Evolutionary conservation across 2,888 invertebrate genomes (phyloP), one percentile per base, ranked within the genome.

Genomic region (Eupithecia abbreviata): DNA sequence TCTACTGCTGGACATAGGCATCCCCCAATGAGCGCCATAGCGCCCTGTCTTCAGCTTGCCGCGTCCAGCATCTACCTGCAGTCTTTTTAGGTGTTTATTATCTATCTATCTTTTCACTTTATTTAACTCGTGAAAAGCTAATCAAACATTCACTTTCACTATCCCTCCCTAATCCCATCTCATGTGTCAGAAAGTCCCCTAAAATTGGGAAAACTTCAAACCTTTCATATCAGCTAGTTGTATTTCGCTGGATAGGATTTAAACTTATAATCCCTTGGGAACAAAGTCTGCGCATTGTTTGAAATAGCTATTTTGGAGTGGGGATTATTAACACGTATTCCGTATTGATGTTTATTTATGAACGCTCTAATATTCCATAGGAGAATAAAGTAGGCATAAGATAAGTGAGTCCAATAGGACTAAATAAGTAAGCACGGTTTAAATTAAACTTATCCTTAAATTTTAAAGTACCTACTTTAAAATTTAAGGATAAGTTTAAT

Each of bases 221-320:
- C 76, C 69, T 71, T 55, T 49, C 73, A 68, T 71, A 72, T 74
- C 71, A 62, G 74, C 62, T 74, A 68, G 73, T 71, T 73, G 5
- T 30, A 69, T 77, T 74, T 30, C 68, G 58, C n/a, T 18, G 67
- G 41, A 75, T 68, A 42, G 68, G 45, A 74, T 74, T 71, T 47
- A 30, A 74, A 74, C 55, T 75, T 75, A 58, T 75, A 77, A 77
- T 77, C 72, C 55, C 49, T n/a, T 18, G 68, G 18, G 45, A 42
- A 18, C 43, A 9, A 77, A 77, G 55, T 75, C 71, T 65, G 58
- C n/a, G 66, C 58, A 55, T 65, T 58, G 72, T 67, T 71, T 74
- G 71, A 76, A 76, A 66, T 66, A 42, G 15, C 41, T 3, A 42
- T 66, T 66, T 42, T 42, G 66, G 15, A 42, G 6, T 13, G 66